Evolutionary conservation across 2,888 invertebrate species (phyloP).

Genomic region (Drosophila antonietae): DNA sequence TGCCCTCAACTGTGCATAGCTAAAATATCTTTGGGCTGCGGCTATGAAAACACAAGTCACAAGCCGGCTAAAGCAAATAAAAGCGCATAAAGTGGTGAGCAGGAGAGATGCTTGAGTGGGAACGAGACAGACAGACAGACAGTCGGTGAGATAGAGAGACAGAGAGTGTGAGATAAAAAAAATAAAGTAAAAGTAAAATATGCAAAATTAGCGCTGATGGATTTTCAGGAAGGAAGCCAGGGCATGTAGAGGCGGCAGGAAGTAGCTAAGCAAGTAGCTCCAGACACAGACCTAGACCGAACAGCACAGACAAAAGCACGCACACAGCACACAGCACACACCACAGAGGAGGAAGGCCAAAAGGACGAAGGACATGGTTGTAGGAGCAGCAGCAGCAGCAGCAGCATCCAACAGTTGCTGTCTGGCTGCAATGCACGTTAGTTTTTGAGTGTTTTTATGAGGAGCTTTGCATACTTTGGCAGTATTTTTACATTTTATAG

Average conservation of each 20-base stretch:
- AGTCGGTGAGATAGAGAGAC: slow-evolving; percentile 1
- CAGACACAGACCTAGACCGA: slow-evolving; percentile 46
- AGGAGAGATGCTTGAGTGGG: slow-evolving; percentile 16
- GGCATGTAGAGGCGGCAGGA: slow-evolving; percentile 65
- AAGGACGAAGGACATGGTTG: slow-evolving; percentile 5
- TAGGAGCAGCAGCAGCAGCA: slow-evolving; percentile 21
- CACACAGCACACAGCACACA: slow-evolving; percentile 23
- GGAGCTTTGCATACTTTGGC: slow-evolving; percentile 79
- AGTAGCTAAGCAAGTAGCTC: slow-evolving; percentile 74
- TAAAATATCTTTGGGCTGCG: slow-evolving; percentile 51
- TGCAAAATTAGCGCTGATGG: slow-evolving; percentile 81
- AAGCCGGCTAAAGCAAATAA: slow-evolving; percentile 74
- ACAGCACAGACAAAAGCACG: slow-evolving; percentile 22
- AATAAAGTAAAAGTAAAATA: slow-evolving; percentile 68
- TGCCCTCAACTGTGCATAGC: slow-evolving; percentile 33
- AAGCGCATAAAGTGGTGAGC: slow-evolving; percentile 40
- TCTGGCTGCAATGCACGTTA: slow-evolving; percentile 66
- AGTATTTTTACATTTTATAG: slow-evolving; percentile 75
- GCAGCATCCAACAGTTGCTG: slow-evolving; percentile 29
- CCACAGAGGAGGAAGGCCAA: slow-evolving; percentile 21
- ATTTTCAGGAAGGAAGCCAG: slow-evolving; percentile 76
- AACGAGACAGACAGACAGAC: slow-evolving; percentile 8
- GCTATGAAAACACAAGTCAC: slow-evolving; percentile 70
- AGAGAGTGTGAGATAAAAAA: slow-evolving; percentile 11
- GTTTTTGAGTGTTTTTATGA: slow-evolving; percentile 78